Evolutionary conservation across 2,797 vertebrate genomes (phyloP), one percentile per base, ranked within the genome.

Genomic region (Oreochromis mossambicus): DNA sequence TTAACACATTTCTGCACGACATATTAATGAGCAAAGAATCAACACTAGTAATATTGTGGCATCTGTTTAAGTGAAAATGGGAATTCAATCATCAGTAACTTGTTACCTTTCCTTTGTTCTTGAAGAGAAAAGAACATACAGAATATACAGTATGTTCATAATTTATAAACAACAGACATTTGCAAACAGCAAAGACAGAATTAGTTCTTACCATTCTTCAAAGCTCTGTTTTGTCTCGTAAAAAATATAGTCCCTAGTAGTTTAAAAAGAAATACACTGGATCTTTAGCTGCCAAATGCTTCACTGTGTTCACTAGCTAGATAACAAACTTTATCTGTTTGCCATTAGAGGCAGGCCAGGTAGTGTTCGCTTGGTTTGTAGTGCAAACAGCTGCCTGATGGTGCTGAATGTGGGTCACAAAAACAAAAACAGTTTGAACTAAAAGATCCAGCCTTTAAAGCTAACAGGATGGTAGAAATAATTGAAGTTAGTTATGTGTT

Each of bases 391-490:
- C 68, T 48, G 24, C 26, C 43, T 75, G 43, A 46, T 48, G 41
- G 43, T 73, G 68, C 43, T 13, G 68, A 75, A 50, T 50, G 11
- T 50, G 43, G 43, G 15, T 50, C 43, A 50, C 26, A 4, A 75
- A 75, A 75, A 32, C 15, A 48, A 32, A 26, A 75, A n/a, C 43
- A 50, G 17, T 50, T 32, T 11, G 0, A 10, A 73, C 9, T 29
- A 5, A 32, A 73, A n/a, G 43, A 48, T 48, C 26, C 0, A 19
- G 6, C 68, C 0, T 50, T 12, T 8, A 75, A 29, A 75, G 19
- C 15, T 75, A 29, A 50, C 6, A 48, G 68, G 24, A 50, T 50
- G 1, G 9, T 32, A 75, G 1, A 75, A 75, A 50, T 32, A 50
- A 19, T 1, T 29, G 68, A 73, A 48, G 41, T 73, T 73, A 48